Conservation (phyloP, 2,113 vertebrate species). For the Lampris megalopsis region DNA sequence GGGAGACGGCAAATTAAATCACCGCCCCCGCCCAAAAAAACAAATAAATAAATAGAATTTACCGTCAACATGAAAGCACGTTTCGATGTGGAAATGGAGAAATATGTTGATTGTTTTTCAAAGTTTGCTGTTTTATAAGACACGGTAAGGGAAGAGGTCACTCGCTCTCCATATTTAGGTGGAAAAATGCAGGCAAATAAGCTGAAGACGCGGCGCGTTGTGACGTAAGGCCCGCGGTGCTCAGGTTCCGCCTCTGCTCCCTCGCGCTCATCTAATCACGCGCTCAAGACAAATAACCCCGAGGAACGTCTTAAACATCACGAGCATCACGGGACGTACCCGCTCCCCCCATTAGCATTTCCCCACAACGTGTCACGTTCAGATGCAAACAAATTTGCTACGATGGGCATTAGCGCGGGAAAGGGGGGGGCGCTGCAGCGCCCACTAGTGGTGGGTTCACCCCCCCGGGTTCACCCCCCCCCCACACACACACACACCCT, state of each 20-base stretch:
- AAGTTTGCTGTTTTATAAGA: constrained; percentile 25
- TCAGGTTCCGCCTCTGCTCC: not conserved
- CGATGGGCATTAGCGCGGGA: too few relatives aligned
- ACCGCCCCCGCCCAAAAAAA: constrained; percentile 28
- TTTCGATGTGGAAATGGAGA: constrained; percentile 31
- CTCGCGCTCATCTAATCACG: not conserved
- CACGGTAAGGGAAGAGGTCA: constrained; percentile 25
- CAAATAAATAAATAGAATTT: constrained; percentile 25
- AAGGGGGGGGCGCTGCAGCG: too few relatives aligned
- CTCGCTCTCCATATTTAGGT: constrained; percentile 30
- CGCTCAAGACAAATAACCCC: too few relatives aligned
- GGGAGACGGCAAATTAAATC: constrained; percentile 54
- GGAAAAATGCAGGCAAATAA: constrained; percentile 22
- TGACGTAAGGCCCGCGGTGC: not conserved
- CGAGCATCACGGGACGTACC: too few relatives aligned
- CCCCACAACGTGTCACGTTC: too few relatives aligned
- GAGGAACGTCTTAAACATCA: too few relatives aligned
- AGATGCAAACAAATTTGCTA: too few relatives aligned
- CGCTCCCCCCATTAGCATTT: too few relatives aligned
- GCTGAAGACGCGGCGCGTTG: not conserved
- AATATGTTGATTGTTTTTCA: constrained; percentile 12
- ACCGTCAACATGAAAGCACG: constrained; percentile 30
- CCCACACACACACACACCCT: too few relatives aligned
- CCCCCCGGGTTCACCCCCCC: too few relatives aligned
- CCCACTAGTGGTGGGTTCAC: too few relatives aligned